These are phyloP conservation scores for Hypsibius dujardini DNA, from an alignment of 1,140 invertebrate genomes.

Conservation along the genomic window DNA sequence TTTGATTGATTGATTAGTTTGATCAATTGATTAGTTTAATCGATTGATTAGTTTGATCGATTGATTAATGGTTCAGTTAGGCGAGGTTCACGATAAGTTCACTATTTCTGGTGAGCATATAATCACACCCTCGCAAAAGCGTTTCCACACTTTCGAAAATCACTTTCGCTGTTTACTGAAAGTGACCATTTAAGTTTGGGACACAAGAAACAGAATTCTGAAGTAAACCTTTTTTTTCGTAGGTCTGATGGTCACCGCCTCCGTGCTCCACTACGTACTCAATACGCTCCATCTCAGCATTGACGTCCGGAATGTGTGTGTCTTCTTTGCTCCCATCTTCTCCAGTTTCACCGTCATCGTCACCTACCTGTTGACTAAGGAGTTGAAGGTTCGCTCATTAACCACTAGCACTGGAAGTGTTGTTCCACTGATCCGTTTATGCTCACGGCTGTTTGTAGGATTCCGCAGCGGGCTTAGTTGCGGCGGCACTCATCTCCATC, in stretches of 20 bases:
- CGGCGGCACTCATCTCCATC: slow-evolving; percentile 82
- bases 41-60: background rate
- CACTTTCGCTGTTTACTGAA: background rate
- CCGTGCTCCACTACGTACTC: slow-evolving; percentile 68
- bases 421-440: slow-evolving; percentile 21
- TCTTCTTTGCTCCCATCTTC: slow-evolving; percentile 89
- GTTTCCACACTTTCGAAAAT: background rate
- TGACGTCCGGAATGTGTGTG: slow-evolving; percentile 90
- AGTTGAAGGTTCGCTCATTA: slow-evolving; percentile 47
- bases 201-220: too few relatives aligned
- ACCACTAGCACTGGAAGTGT: slow-evolving; percentile 2
- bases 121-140: slow-evolving; percentile 17
- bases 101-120: background rate
- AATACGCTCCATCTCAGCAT: slow-evolving; percentile 79
- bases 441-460: slow-evolving; percentile 40
- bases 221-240: slow-evolving; percentile 19
- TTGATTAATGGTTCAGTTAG: too few relatives aligned
- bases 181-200: too few relatives aligned
- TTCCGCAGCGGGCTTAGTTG: slow-evolving; percentile 73
- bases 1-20: too few relatives aligned
- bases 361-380: slow-evolving; percentile 85
- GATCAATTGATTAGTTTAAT: too few relatives aligned
- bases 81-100: slow-evolving; percentile 1
- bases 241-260: slow-evolving; percentile 86
- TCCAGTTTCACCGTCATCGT: slow-evolving; percentile 86